phyloP scores from a whole-genome alignment of 2,113 vertebrate species.

The Parus major region DNA sequence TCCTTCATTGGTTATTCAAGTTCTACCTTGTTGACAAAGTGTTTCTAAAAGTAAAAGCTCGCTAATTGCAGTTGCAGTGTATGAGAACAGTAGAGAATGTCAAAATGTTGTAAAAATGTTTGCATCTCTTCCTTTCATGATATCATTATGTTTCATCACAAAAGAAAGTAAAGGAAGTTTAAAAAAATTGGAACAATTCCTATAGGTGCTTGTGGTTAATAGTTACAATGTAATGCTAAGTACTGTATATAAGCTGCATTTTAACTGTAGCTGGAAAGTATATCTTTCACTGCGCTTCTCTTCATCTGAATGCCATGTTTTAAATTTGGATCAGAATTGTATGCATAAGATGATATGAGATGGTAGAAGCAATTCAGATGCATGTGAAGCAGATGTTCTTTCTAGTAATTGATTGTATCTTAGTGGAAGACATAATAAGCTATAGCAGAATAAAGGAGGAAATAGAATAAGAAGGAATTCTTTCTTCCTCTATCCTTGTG shows the following conservation, averaged over 20 bases:
- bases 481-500: background rate
- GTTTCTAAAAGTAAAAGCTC: background rate
- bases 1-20: background rate
- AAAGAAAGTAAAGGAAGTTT: background rate
- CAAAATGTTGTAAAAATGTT: background rate
- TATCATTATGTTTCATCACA: background rate
- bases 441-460: background rate
- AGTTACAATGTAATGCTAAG: background rate
- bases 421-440: background rate
- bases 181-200: background rate
- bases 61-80: background rate
- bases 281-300: background rate
- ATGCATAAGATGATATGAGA: background rate
- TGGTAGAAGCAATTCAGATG: background rate
- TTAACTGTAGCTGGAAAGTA: background rate
- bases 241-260: background rate
- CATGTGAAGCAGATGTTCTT: background rate
- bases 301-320: background rate
- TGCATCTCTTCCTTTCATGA: background rate
- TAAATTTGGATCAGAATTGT: background rate
- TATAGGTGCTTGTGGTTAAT: background rate
- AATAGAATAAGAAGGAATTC: background rate
- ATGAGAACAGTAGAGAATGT: background rate
- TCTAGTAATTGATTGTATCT: background rate
- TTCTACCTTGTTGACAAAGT: background rate